Evolutionary conservation across 2,113 vertebrate species (phyloP), one percentile per base, ranked within the genome.

Genomic region (Theropithecus gelada): DNA sequence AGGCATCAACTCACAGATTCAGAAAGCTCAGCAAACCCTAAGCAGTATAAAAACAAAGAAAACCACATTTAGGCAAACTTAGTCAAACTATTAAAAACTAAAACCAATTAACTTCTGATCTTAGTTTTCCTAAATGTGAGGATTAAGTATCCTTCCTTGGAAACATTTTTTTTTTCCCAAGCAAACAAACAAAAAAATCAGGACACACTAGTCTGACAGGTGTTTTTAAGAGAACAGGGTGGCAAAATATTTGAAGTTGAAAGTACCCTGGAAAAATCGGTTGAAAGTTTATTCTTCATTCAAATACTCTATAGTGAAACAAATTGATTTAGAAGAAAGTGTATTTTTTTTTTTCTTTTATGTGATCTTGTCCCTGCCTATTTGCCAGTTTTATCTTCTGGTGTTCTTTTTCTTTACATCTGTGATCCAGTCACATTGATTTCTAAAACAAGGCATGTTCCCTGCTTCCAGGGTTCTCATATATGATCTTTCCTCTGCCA

Each of bases 201-300:
- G 45, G 55, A 57, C 72, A 66, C 16, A 76, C 35, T 82, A 93
- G 38, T 85, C 61, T 86, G 73, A 92, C 6, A 84, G 22, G 20
- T 76, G 30, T 90, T 90, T 95, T 86, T 43, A 68, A 92, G 78
- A 97, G n/a, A 89, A 20, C 22, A 96, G 38, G 27, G 7, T 73
- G 78, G 61, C 40, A 96, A 38, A 81, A 84, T 84, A 87, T 87
- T 93, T 93, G 13, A 96, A 96, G 88, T 86, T 88, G 50, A 89
- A 86, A 55, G 68, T 78, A 78, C 30, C 7, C 52, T 84, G 66
- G 78, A 73, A 90, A 91, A 68, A 75, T 38, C 73, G 70, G 2
- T 81, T 93, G 8, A 66, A 94, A 86, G 6, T 40, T 68, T 93
- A 73, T 70, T 93, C 82, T 82, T 83, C 23, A 48, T 89, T 64